Evolutionary conservation across 2,113 vertebrate species (phyloP), one percentile per base, ranked within the genome.

Genomic region (Ancistrus triradiatus): DNA sequence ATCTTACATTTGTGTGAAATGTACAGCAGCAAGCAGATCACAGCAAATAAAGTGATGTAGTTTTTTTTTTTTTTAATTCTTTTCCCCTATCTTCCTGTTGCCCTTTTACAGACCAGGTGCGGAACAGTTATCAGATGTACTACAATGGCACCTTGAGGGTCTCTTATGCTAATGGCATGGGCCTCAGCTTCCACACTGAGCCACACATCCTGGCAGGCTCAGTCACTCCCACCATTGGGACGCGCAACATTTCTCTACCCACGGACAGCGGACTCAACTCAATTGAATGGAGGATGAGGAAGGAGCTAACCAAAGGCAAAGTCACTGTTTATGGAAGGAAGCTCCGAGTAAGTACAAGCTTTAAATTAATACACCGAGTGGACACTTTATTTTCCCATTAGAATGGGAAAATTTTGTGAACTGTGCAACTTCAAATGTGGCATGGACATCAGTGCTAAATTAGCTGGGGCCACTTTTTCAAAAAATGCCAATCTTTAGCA

Each of bases 241-340:
- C 90, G 55, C 90, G 92, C 70, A 94, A 94, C 78, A 92, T 94
- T 85, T 92, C 90, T 5, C 83, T 94, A 47, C 92, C 92, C 50
- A 91, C 92, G 79, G 92, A 93, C 77, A 92, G 92, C 3, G 91
- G 92, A 63, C 83, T 92, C 46, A 94, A 93, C 79, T 93, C 92
- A 73, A 92, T 93, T 35, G 92, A 94, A 81, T 94, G 92, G 92
- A 84, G 92, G 28, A 87, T 94, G 57, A 84, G 92, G 59, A 91
- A 93, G 79, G 92, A 94, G 27, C 89, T 92, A 77, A 89, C 89
- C 49, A 92, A 93, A 84, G 91, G 92, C 80, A 92, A 92, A 84
- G 88, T 94, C 77, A 92, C 90, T 43, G 89, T 94, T 72, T 92
- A 93, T 52, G 92, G 92, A 77, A 86, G 92, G 77, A 94, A 94